Percentiles rank a stretch among this genome's conserved stretches.
Evolutionary conservation across 2,113 vertebrate genomes (phyloP).

Genomic region (Phalacrocorax brasilianus): DNA sequence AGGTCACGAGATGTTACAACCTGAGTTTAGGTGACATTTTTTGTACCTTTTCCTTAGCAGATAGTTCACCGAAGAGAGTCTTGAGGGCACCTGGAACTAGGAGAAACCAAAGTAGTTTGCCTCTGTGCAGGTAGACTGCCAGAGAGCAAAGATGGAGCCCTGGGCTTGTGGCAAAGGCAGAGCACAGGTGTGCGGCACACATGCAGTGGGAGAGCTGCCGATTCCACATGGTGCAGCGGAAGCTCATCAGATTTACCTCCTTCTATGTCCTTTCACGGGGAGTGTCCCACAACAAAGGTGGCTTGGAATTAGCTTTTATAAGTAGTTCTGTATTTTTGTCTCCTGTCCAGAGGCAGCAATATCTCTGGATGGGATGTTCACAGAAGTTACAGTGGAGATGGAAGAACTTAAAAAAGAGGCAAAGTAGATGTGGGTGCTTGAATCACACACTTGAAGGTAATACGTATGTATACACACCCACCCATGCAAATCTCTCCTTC

Average conservation of each 20-base stretch:
- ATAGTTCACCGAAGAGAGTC: background rate
- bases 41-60: background rate
- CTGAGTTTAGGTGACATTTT: background rate
- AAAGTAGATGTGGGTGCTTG: background rate
- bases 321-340: background rate
- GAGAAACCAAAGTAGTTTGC: background rate
- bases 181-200: background rate
- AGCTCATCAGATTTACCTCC: background rate
- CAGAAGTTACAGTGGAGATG: background rate
- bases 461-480: background rate
- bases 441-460: background rate
- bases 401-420: background rate
- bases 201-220: accelerated
- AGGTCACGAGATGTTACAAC: background rate
- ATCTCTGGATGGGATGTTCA: background rate
- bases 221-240: background rate
- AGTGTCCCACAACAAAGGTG: background rate
- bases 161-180: background rate
- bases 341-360: background rate
- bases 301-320: background rate
- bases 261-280: background rate
- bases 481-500: background rate
- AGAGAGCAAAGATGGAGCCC: background rate
- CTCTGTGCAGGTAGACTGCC: background rate
- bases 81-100: background rate